Evolutionary conservation across 2,797 vertebrate species (phyloP).

Genomic region (Saxicola maurus): DNA sequence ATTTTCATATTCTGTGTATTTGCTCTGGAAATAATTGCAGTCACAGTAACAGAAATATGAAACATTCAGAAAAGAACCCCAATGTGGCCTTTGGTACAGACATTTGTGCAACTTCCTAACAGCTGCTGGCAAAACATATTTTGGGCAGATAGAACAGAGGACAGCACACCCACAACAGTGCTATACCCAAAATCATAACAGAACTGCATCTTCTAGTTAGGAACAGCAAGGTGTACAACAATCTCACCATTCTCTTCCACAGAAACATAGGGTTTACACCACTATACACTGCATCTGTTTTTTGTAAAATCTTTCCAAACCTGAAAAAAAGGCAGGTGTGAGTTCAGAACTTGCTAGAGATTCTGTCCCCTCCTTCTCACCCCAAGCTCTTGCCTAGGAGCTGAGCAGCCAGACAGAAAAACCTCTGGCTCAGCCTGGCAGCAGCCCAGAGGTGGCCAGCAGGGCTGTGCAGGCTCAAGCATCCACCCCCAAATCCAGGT

Average conservation of each 20-base stretch:
- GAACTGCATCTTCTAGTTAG: neutral
- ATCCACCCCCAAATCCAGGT: fast-evolving
- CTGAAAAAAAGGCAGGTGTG: neutral
- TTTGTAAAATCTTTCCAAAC: neutral
- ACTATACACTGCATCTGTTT: fast-evolving
- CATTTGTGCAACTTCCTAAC: neutral
- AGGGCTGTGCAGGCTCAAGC: fast-evolving
- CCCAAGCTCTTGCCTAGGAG: neutral
- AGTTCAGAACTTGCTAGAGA: neutral
- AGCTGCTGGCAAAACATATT: neutral
- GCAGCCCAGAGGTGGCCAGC: no score
- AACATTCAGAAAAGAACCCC: neutral
- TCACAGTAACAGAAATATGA: neutral
- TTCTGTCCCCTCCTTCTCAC: neutral
- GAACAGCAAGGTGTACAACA: neutral
- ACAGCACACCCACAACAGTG: neutral
- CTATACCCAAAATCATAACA: neutral
- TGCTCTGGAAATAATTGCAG: neutral
- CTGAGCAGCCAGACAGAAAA: neutral
- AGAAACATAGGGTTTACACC: neutral
- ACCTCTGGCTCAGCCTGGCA: neutral
- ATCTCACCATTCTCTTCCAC: neutral
- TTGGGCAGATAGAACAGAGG: neutral
- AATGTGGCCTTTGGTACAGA: neutral
- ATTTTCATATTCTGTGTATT: neutral